Evolutionary conservation across 2,888 invertebrate genomes (phyloP), one percentile per base, ranked within the genome.

Genomic region (Agrilus cyanescens): DNA sequence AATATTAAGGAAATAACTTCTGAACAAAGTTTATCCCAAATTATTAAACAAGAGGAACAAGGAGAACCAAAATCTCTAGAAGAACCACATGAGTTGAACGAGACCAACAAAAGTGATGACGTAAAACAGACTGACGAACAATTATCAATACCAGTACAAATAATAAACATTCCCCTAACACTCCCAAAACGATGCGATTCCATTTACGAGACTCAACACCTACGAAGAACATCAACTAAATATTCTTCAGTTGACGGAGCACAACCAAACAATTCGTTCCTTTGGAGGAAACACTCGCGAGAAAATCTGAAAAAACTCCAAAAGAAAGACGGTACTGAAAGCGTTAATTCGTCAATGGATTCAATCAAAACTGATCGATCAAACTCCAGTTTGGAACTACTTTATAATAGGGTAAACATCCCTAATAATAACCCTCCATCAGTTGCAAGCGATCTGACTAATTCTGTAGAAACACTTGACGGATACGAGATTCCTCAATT

Each of bases 241-340:
- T n/a, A 34, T 34, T 8, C 10, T 12, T 18, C 33, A 12, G 40
- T 44, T 15, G 16, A 40, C 1, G 8, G 16, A 12, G 68, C 76
- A 42, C 69, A 73, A 52, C 80, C 80, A 2, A 81, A 81, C 55
- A 72, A 71, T 49, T 81, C 82, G 4, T 82, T 82, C 61, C 63
- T 82, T 31, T 80, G 78, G 74, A 71, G 76, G 43, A 61, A 70
- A 46, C 75, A 62, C 44, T 59, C 59, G 16, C 62, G 58, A 41
- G 53, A 54, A 38, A 41, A 36, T 3, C 32, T 42, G 13, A 36
- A 25, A 20, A 20, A 20, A 20, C 20, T 20, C 6, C 20, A 36
- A 37, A 33, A 25, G 33, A 38, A 38, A 37, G 14, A 42, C 32
- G 13, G 7, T 20, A 7, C 6, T 7, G 20, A 20, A 4, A 20